Base-by-base conservation (phyloP, 2,888 invertebrate species). In the Brenthis daphne region DNA sequence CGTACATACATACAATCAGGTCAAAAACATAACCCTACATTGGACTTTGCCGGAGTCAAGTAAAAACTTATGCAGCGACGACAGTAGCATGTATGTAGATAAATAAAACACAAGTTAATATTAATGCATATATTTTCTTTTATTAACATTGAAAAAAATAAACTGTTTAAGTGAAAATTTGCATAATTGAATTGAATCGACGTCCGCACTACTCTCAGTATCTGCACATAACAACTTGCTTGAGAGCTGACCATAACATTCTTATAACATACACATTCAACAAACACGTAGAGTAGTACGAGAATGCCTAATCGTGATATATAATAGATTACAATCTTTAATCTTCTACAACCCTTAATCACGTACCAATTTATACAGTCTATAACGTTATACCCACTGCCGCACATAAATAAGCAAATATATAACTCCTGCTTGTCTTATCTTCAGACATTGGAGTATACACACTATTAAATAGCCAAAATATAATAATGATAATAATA, bases 91-190 rank as follows among this genome's bases (percentile, higher is more conserved):
- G 16, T 5, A 6, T 8, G 4, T 6, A 50, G 3, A 1, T 16
- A 71, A 88, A 83, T 78, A 77, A 88, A 88, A 87, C 68, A 73
- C 73, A 68, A 64, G 47, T 68, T 83, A 76, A 75, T 88, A 87
- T 88, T 87, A 88, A 90, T 90, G 90, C 87, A 85, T 90, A 90
- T 91, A 91, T 83, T 89, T 88, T 85, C 82, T 88, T 89, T 90
- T 87, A 88, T 85, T 86, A 80, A 91, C 91, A 90, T 89, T 88
- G 85, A 89, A 91, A 90, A 89, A 67, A 71, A 88, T 81, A 82
- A 81, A 82, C 80, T 81, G 80, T 84, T 83, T 84, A 86, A 83
- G 87, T 88, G 89, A 90, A 87, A 89, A 87, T 86, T 87, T 85
- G 89, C 90, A 86, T 88, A 87, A 87, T 87, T 84, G 81, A 86